Evolutionary conservation across 2,797 vertebrate genomes (phyloP), one percentile per base, ranked within the genome.

Genomic region (Pelochelys cantorii): DNA sequence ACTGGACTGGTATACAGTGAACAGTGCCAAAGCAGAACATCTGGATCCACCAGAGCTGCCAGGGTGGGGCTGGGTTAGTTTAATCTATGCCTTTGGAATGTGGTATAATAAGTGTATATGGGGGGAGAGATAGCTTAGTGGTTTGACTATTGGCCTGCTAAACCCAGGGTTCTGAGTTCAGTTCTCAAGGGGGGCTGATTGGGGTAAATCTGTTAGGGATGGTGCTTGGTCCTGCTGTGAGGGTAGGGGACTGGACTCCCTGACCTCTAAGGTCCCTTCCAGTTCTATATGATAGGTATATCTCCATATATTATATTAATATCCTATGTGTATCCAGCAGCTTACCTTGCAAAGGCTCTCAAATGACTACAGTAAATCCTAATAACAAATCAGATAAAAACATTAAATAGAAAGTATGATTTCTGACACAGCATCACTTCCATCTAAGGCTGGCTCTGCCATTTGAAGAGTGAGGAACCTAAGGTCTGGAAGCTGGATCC

Each of bases 251-350:
- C 42, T 42, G 42, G 42, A 42, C 42, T 42, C 42, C 5, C 5
- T 42, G 42, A 42, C 42, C 42, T 42, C 42, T 42, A 42, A 5
- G 42, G 42, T 42, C 42, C 42, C 42, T 42, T 42, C 42, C 42
- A 42, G 42, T 6, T 42, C 42, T 42, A 37, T 37, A 37, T 37
- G 42, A 42, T 6, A 42, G 42, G 5, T 42, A 42, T 42, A 42
- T 42, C 42, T 42, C 42, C 42, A 42, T 42, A 42, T 42, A 74
- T 5, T 14, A 68, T 20, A 20, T 1, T 9, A 23, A 27, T n/a
- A 2, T 2, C 29, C 31, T 29, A 59, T 11, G 10, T 68, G 25
- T 62, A 7, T 1, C 14, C 37, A n/a, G 10, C 3, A 13, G 1
- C 2, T 77, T 2, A 31, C 81, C 11, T 29, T 88, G 17, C 22